Base-by-base conservation (phyloP, 2,113 vertebrate genomes). In the Brienomyrus brachyistius region DNA sequence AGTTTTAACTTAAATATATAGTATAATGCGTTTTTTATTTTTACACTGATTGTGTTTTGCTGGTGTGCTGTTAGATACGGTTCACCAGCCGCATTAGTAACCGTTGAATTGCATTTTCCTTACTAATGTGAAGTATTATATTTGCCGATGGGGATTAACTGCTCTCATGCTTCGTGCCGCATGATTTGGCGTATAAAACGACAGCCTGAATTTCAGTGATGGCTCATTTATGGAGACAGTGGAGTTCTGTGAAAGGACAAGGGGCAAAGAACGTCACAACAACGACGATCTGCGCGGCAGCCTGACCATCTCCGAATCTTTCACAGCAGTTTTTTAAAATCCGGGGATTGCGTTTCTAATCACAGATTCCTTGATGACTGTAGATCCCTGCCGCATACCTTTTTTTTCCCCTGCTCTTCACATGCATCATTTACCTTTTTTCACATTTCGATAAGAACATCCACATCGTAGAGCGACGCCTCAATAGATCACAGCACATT, bases 251-350 rank as follows among this genome's bases (percentile, higher is more conserved):
- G n/a, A 66, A 27, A 62, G 8, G 27, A 66, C 62, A 4, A 66
- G n/a, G 23, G 59, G 23, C 9, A 66, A 27, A 8, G 9, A 27
- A 1, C 0, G n/a, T 66, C 9, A 66, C 62, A 0, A 4, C 1
- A 1, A 11, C 3, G 19, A 56, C 9, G 9, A 1, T n/a, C 23
- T 2, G 6, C 1, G n/a, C 27, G n/a, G n/a, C 23, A 0, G 10
- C 27, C 62, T 31, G 62, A 13, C 27, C 10, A 13, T 70, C 31
- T 70, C n/a, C 2, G 21, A 59, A 59, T 23, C 21, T 21, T 21
- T 59, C 6, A 2, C 21, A 23, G 6, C 6, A 7, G 19, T 59
- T 59, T 8, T n/a, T 59, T 62, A 4, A 11, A 27, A 70, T 31
- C n/a, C 62, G 5, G 27, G 62, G 3, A 11, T 31, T 13, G 27